phyloP scores from a whole-genome alignment of 2,888 invertebrate genomes.

The Tinea semifulvella region DNA sequence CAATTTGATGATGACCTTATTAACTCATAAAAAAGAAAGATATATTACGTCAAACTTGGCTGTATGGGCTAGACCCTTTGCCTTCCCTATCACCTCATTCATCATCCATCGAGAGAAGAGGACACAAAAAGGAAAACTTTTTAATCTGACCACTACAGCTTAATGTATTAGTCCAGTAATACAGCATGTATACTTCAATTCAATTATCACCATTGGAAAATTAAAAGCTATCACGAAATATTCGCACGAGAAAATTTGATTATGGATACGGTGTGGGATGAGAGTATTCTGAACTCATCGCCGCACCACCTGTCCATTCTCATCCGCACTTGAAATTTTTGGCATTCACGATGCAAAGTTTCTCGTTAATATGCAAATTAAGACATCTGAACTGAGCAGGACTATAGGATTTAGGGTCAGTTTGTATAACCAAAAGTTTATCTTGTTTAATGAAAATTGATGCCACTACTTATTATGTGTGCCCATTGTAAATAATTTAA shows the following conservation, averaged over 20 bases:
- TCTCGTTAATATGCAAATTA: constrained; percentile 65
- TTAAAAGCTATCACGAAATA: neutral
- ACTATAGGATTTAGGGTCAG: constrained; percentile 45
- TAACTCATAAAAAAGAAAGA: too few relatives aligned
- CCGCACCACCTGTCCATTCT: constrained; percentile 50
- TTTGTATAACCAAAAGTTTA: constrained; percentile 37
- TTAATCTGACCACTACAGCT: too few relatives aligned
- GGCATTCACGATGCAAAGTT: constrained; percentile 54
- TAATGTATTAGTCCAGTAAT: too few relatives aligned
- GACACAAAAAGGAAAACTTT: too few relatives aligned
- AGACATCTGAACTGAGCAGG: constrained; percentile 54
- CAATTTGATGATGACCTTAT: too few relatives aligned
- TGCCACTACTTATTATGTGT: constrained; percentile 20
- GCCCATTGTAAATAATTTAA: constrained; percentile 9
- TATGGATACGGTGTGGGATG: neutral
- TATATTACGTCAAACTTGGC: too few relatives aligned
- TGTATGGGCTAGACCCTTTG: too few relatives aligned
- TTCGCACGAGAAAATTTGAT: neutral
- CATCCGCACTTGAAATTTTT: constrained; percentile 54
- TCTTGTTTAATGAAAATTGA: constrained; percentile 40
- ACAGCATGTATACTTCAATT: too few relatives aligned
- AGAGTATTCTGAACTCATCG: constrained; percentile 1
- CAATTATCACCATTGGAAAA: too few relatives aligned
- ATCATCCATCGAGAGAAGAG: too few relatives aligned
- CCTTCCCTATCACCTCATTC: too few relatives aligned